Evolutionary conservation across 2,888 invertebrate species (phyloP), one percentile per base, ranked within the genome.

Genomic region (Lithosia quadra): DNA sequence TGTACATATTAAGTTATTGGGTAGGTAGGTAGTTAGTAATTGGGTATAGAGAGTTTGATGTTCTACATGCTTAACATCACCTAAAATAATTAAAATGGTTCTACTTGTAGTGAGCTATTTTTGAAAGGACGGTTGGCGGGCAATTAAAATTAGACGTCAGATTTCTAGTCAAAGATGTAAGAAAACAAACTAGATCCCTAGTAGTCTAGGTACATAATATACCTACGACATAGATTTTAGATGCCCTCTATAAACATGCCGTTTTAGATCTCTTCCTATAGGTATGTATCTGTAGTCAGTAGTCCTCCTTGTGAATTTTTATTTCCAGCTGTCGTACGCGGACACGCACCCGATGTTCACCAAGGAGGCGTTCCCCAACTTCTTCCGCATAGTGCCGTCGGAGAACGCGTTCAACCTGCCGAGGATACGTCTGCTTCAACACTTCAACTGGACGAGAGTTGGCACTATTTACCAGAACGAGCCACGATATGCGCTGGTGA

Each of bases 281-380:
- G 34, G 28, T 53, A 18, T 11, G 49, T 53, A 33, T 63, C 53
- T 28, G 10, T 13, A 67, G 60, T 34, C 63, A 34, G 65, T 68
- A 33, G 65, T 71, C 76, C 68, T 77, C 82, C 77, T 77, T 79
- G 68, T 76, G 60, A 65, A 8, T 72, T 3, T 0, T 1, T 28
- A 76, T 89, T 64, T 92, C 28, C 95, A 98, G 97, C 94, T 99
- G 11, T 99, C 99, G 18, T 99, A 99, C 91, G 99, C 99, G 8
- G 99, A 99, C 91, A 99, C 99, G 7, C 99, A 99, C 92, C 99
- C 99, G 0, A 98, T 99, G 98, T 98, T 99, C 92, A 98, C 98
- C 9, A 97, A 97, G 86, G 97, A 98, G 85, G 98, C 98, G 79
- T 99, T 99, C 90, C 99, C 99, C 11, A 99, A 99, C 91, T 99